Evolutionary conservation across 2,888 invertebrate genomes (phyloP).

Genomic region (Hyles lineata): DNA sequence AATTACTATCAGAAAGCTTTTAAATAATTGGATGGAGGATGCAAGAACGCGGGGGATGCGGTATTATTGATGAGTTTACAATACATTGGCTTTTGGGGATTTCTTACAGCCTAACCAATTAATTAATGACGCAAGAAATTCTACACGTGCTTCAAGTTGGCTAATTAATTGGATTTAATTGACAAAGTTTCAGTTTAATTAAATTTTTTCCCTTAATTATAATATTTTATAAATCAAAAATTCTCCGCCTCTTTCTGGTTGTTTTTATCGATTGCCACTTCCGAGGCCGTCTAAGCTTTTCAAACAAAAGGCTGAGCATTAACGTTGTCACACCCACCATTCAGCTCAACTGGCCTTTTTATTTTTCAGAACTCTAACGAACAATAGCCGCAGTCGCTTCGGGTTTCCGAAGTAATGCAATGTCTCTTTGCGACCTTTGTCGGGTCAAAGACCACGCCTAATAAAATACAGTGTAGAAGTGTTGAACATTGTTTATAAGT

Average conservation of each 20-base stretch:
- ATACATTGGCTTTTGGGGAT: too few relatives aligned
- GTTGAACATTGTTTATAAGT: constrained; percentile 17
- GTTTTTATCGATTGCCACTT: not conserved
- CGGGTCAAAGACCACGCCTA: constrained; percentile 10
- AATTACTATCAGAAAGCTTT: constrained; percentile 8
- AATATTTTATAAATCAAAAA: not conserved
- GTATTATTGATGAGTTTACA: not conserved
- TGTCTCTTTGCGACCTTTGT: not conserved
- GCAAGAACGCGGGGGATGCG: not conserved
- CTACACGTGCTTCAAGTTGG: too few relatives aligned
- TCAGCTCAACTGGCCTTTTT: not conserved
- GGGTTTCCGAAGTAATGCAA: not conserved
- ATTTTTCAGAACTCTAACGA: not conserved
- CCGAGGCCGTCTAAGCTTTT: not conserved
- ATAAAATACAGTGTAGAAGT: constrained; percentile 7
- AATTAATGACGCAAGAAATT: too few relatives aligned
- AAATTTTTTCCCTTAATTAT: not conserved
- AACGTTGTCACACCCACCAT: not conserved
- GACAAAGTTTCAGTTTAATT: too few relatives aligned
- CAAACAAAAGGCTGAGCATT: not conserved
- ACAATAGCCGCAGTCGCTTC: not conserved
- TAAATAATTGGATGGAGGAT: not conserved
- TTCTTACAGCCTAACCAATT: not conserved
- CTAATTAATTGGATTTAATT: too few relatives aligned
- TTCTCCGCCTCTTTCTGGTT: not conserved